Conservation (phyloP, 2,888 invertebrate genomes). For the Lymantria monacha region DNA sequence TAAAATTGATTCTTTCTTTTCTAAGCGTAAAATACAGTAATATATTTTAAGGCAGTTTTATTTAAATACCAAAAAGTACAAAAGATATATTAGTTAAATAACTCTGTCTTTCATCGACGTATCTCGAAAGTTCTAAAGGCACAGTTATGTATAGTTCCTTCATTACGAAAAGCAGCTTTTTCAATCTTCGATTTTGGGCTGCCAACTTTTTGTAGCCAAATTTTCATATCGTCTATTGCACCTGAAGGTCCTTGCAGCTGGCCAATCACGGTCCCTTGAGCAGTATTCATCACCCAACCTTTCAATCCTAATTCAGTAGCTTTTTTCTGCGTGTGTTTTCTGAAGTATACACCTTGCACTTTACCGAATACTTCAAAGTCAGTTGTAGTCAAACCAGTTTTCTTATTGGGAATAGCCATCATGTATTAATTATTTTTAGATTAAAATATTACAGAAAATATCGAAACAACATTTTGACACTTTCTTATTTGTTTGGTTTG, state of each 20-base stretch:
- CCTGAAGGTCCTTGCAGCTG: slow-evolving; percentile 83
- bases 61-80: not conserved
- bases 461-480: not conserved
- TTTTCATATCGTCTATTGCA: slow-evolving; percentile 84
- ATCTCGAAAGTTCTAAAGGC: slow-evolving; percentile 75
- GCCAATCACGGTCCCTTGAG: slow-evolving; percentile 86
- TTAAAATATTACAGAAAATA: not conserved
- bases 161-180: slow-evolving; percentile 85
- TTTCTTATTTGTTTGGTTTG: too few relatives aligned
- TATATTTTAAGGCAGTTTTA: not conserved
- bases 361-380: slow-evolving; percentile 84
- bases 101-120: slow-evolving; percentile 48
- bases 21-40: not conserved
- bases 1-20: not conserved
- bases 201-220: slow-evolving; percentile 82
- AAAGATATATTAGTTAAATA: not conserved
- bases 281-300: slow-evolving; percentile 90
- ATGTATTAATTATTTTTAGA: not conserved
- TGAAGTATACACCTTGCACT: slow-evolving; percentile 82
- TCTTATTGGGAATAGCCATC: slow-evolving; percentile 44
- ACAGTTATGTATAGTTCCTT: slow-evolving; percentile 73
- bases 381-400: slow-evolving; percentile 42
- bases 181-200: slow-evolving; percentile 87
- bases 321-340: slow-evolving; percentile 85
- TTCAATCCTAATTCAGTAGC: slow-evolving; percentile 83